These are phyloP conservation scores for Bimastos eiseni DNA, from an alignment of 2,888 invertebrate species.

Conservation along the genomic window DNA sequence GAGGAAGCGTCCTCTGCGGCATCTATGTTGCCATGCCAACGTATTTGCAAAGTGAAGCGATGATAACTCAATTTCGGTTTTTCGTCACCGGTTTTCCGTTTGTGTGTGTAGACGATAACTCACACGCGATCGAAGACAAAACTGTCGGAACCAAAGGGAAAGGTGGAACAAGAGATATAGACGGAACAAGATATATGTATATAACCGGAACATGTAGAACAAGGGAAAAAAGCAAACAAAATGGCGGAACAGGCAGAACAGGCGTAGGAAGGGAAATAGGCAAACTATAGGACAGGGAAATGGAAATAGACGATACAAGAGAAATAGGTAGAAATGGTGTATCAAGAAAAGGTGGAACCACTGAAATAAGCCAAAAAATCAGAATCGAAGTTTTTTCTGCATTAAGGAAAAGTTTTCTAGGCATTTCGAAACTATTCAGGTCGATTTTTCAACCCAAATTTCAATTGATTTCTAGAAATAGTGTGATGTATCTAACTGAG, in stretches of 20 bases:
- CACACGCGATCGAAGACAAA: not conserved
- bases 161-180: too few relatives aligned
- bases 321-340: not conserved
- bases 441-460: not conserved
- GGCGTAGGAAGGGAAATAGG: not conserved
- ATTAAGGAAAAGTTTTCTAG: not conserved
- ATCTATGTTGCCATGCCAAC: not conserved
- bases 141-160: not conserved
- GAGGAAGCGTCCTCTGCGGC: not conserved
- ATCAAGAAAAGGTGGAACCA: not conserved
- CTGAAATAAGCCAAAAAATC: not conserved
- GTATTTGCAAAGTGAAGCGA: not conserved
- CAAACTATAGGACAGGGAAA: not conserved
- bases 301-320: not conserved
- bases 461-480: not conserved
- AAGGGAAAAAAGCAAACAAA: too few relatives aligned
- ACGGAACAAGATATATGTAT: too few relatives aligned
- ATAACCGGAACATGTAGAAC: too few relatives aligned
- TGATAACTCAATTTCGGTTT: slow-evolving; percentile 6
- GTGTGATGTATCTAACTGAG: too few relatives aligned
- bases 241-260: not conserved
- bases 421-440: not conserved
- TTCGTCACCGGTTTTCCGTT: not conserved
- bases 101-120: not conserved
- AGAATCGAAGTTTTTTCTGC: not conserved